Conservation (phyloP, 2,797 vertebrate genomes). For the Cheirogaleus major region DNA sequence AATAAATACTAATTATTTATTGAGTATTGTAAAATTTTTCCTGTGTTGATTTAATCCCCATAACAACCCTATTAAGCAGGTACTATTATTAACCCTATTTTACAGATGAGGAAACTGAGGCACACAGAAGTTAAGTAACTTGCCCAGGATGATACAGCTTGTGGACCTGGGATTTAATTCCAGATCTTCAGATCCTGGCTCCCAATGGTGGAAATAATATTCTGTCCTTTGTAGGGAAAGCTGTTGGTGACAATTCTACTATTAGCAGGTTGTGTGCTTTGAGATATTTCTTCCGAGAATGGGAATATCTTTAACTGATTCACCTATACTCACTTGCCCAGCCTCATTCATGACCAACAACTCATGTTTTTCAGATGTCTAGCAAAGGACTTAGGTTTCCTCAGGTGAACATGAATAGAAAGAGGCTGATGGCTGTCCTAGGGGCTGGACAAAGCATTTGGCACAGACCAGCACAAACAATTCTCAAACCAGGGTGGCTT, state of each 20-base stretch:
- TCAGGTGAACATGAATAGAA: neutral
- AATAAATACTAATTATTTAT: neutral
- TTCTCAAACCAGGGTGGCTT: neutral
- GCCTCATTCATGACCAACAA: neutral
- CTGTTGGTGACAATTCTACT: neutral
- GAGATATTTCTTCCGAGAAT: neutral
- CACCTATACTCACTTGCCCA: neutral
- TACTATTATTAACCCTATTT: neutral
- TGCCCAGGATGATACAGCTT: neutral
- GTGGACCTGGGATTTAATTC: neutral
- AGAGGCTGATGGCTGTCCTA: neutral
- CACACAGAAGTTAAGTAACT: neutral
- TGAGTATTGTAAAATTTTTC: neutral
- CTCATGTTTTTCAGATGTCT: neutral
- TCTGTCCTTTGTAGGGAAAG: neutral
- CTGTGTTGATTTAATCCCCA: neutral
- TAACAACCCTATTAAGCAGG: neutral
- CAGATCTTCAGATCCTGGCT: neutral
- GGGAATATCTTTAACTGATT: neutral
- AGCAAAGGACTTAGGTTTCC: neutral
- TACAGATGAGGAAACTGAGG: neutral
- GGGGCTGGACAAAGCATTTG: neutral
- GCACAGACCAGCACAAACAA: neutral
- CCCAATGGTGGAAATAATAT: neutral
- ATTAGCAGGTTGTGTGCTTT: neutral